Conservation (phyloP, 2,888 invertebrate genomes). For the Ichneumoninae sp. region DNA sequence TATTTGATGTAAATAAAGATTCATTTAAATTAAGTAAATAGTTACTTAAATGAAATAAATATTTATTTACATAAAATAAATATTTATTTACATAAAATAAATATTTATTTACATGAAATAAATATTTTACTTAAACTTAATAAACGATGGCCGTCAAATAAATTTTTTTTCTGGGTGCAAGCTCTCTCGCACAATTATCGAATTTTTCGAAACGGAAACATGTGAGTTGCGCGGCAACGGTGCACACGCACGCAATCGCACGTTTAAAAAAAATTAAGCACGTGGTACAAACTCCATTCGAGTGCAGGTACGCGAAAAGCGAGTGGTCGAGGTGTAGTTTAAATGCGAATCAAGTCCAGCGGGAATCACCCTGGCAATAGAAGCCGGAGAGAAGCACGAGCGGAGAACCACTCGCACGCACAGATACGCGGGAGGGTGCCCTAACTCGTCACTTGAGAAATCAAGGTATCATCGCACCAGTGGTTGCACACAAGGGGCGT, state of each 20-base stretch:
- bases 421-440: constrained; percentile 73
- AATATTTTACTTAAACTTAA: too few relatives aligned
- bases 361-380: neutral
- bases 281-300: neutral
- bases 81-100: too few relatives aligned
- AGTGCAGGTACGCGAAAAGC: constrained; percentile 15
- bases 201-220: constrained; percentile 35
- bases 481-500: constrained; percentile 83
- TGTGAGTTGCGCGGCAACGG: neutral
- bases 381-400: neutral
- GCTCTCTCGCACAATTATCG: neutral
- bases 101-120: too few relatives aligned
- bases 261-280: constrained; percentile 12
- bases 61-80: too few relatives aligned
- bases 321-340: constrained; percentile 30
- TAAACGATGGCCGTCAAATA: too few relatives aligned
- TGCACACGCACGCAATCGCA: neutral
- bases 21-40: too few relatives aligned
- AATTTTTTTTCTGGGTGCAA: neutral
- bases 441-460: constrained; percentile 82
- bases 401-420: neutral
- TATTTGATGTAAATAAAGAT: too few relatives aligned
- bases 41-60: too few relatives aligned
- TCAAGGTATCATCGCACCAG: constrained; percentile 82
- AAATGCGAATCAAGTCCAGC: constrained; percentile 20